phyloP scores from a whole-genome alignment of 2,797 vertebrate species.

The Rhabdomys pumilio region DNA sequence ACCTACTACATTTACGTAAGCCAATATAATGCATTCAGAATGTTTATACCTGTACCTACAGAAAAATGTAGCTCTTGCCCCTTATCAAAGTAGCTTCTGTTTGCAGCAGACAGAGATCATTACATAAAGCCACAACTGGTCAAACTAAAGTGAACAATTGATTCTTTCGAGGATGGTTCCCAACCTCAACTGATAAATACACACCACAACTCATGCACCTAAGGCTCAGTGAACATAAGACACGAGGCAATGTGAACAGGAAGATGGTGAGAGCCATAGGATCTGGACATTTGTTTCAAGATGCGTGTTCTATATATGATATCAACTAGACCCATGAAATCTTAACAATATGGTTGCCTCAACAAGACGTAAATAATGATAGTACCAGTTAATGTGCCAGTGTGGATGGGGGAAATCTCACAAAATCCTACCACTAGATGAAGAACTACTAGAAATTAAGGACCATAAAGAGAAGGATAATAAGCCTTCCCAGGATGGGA shows the following conservation, averaged over 20 bases:
- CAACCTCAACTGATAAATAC: neutral
- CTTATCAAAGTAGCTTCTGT: neutral
- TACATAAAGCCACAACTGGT: neutral
- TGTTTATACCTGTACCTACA: neutral
- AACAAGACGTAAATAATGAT: neutral
- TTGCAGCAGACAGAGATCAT: neutral
- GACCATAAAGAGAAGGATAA: neutral
- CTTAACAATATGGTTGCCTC: neutral
- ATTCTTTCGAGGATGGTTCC: neutral
- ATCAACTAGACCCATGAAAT: neutral
- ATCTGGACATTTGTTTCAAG: neutral
- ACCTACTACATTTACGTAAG: neutral
- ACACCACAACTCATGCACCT: neutral
- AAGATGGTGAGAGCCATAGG: neutral
- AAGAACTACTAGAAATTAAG: neutral
- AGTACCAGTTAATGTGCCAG: neutral
- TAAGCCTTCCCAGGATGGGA: too few species aligned
- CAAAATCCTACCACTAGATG: neutral
- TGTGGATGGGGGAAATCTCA: neutral
- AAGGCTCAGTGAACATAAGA: neutral
- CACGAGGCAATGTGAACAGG: neutral
- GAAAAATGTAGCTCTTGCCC: neutral
- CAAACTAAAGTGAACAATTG: neutral
- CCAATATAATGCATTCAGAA: neutral
- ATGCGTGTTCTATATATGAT: neutral